Percentiles rank a stretch among this genome's conserved stretches.
Conservation (phyloP, 2,888 invertebrate species). For the Embidobia sp. region DNA sequence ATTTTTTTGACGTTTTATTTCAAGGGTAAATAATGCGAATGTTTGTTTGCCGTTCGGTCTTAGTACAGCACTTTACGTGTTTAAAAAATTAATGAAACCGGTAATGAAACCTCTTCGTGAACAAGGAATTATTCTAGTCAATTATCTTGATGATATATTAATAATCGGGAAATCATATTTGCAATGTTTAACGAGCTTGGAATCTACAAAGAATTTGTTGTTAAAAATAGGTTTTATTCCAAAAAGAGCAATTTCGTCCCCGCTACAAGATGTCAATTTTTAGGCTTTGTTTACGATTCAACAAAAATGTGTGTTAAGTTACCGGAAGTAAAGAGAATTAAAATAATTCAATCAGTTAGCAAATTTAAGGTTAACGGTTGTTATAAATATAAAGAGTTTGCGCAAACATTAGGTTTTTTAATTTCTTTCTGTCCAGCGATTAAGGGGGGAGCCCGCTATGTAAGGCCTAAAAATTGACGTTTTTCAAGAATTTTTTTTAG, state of each 20-base stretch:
- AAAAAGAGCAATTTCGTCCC: conserved; percentile 55
- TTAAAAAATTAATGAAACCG: conserved; percentile 62
- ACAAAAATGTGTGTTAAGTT: conserved; percentile 28
- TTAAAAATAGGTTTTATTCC: conserved; percentile 58
- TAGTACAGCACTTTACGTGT: conserved; percentile 59
- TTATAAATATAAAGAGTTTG: conserved; percentile 31
- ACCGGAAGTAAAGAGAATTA: conserved; percentile 37
- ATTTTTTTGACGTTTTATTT: conserved; percentile 63
- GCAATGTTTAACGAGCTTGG: conserved; percentile 34
- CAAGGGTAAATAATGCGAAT: conserved; percentile 37
- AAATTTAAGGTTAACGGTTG: conserved; percentile 1
- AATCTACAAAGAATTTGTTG: conserved; percentile 27
- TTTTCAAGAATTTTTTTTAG: too few relatives aligned
- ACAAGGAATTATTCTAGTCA: conserved; percentile 23
- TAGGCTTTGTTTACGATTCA: conserved; percentile 54
- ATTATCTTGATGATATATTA: conserved; percentile 64
- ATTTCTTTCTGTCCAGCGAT: conserved; percentile 48
- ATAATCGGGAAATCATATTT: conserved; percentile 36
- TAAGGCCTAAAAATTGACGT: too few relatives aligned
- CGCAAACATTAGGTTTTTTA: conserved; percentile 35
- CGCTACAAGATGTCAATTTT: conserved; percentile 20
- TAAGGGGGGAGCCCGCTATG: too few relatives aligned
- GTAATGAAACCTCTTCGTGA: conserved; percentile 33
- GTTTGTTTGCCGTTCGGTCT: conserved; percentile 59
- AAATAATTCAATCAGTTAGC: neutral